These are phyloP conservation scores for Drosophila truncata DNA, from an alignment of 1,140 invertebrate species.

Conservation along the genomic window DNA sequence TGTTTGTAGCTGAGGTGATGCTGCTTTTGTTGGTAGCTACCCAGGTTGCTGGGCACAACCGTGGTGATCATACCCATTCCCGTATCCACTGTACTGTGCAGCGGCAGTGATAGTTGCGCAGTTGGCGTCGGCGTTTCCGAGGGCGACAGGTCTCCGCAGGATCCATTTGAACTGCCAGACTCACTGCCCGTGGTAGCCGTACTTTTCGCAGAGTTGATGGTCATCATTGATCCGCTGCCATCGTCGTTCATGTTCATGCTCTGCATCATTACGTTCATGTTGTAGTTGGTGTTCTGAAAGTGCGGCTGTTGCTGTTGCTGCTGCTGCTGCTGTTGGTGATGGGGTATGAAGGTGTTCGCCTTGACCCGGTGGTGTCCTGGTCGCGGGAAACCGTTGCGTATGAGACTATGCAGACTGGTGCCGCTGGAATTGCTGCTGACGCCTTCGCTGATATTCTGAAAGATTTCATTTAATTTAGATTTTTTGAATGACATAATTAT, in stretches of 20 bases:
- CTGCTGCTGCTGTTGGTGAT: conserved; percentile 68
- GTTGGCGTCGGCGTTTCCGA: conserved; percentile 77
- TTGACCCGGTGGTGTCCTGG: conserved; percentile 71
- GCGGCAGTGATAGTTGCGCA: conserved; percentile 41
- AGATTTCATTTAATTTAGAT: not conserved
- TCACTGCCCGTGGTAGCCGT: conserved; percentile 76
- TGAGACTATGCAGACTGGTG: conserved; percentile 73
- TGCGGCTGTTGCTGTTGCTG: conserved; percentile 61
- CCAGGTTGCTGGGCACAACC: conserved; percentile 43
- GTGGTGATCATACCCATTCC: conserved; percentile 45
- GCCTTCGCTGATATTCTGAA: conserved; percentile 64
- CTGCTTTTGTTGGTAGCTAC: conserved; percentile 60
- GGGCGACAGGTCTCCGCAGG: conserved; percentile 78
- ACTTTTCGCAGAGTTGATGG: conserved; percentile 73
- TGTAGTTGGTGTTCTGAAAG: conserved; percentile 66
- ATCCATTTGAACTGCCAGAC: conserved; percentile 82
- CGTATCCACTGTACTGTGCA: conserved; percentile 46
- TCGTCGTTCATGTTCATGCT: conserved; percentile 75
- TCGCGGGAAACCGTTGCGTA: conserved; percentile 78
- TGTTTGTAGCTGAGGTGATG: conserved; percentile 78
- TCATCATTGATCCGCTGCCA: conserved; percentile 54
- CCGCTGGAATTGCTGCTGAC: conserved; percentile 55
- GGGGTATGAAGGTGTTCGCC: conserved; percentile 68
- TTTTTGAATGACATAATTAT: not conserved
- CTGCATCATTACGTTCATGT: conserved; percentile 74